These are phyloP conservation scores for Sinhomidia bicolor DNA, from an alignment of 2,888 invertebrate species.

Conservation along the genomic window DNA sequence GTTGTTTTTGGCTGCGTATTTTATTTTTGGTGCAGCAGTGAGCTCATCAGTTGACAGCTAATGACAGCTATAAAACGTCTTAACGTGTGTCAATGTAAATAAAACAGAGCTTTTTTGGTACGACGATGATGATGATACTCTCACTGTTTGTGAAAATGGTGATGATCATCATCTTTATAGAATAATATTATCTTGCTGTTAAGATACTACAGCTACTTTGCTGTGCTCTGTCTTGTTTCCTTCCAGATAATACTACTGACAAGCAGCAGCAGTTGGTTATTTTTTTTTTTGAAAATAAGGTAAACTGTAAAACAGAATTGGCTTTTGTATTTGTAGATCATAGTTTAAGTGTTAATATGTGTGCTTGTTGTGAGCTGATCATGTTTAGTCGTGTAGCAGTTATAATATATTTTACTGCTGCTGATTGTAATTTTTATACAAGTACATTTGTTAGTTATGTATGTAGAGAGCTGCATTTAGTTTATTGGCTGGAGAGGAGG, in stretches of 20 bases:
- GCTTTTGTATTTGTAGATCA: neutral
- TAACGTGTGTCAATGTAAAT: conserved; percentile 38
- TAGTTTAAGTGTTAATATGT: neutral
- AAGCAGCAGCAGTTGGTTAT: conserved; percentile 3
- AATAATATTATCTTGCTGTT: neutral
- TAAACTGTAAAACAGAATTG: neutral
- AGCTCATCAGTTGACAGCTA: conserved; percentile 51
- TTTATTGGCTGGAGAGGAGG: neutral
- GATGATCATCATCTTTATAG: neutral
- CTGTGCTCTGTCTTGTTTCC: neutral
- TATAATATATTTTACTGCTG: too few relatives aligned
- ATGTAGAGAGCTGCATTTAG: too few relatives aligned
- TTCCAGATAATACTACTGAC: neutral
- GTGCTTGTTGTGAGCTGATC: neutral
- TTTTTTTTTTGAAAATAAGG: neutral
- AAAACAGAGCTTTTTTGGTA: neutral
- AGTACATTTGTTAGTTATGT: too few relatives aligned
- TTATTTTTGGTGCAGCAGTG: neutral
- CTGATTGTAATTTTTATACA: neutral
- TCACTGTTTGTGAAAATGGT: neutral
- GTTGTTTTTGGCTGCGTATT: neutral
- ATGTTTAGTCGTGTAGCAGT: too few relatives aligned
- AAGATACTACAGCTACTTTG: too few relatives aligned
- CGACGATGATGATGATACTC: neutral
- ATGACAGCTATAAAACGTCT: conserved; percentile 57